Base-by-base conservation (phyloP, 37 sponge, comb jelly and placozoan species). In the Mnemiopsis leidyi region DNA sequence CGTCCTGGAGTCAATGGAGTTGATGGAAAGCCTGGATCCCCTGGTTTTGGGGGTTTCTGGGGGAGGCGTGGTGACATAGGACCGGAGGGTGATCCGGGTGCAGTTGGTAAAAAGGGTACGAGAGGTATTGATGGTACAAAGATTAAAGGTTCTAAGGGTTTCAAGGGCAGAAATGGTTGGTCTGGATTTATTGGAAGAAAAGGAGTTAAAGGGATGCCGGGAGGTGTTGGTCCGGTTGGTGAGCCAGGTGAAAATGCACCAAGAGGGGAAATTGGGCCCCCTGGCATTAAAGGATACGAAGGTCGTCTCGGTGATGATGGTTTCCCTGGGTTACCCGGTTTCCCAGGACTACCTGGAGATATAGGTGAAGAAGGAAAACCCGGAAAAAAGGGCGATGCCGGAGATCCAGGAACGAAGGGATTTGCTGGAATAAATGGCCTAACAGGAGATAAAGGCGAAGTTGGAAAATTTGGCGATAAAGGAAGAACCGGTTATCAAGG, bases 271-370 rank as follows among this genome's bases (percentile, higher is more conserved):
- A 1, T 38, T 13, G 90, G 90, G 0, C 26, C 24, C 1, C 21
- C 38, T 5, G 90, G 90, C 38, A 21, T 23, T 32, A 38, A 40
- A n/a, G 90, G 90, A 24, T 85, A 85, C 26, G 0, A 23, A 16
- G 90, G 90, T 39, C 36, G 32, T 40, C 31, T 25, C 7, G 90
- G 90, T 20, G 67, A 16, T n/a, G 90, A 85, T 85, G 90, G 90
- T 29, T 85, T 39, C 90, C 90, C 90, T 16, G 90, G 90, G 90
- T 23, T 36, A 9, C 24, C 40, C 39, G 90, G 90, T 13, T 31
- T 31, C 0, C 30, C 5, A 32, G 79, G 79, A 34, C 16, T 33
- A 0, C 34, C 20, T 34, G 79, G 79, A 32, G 20, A 32, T 3
- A 77, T 20, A 16, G 79, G 79, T 3, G 32, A 16, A 5, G 3